Conservation (phyloP, 1,140 invertebrate species). For the Brachionus manjavacas region DNA sequence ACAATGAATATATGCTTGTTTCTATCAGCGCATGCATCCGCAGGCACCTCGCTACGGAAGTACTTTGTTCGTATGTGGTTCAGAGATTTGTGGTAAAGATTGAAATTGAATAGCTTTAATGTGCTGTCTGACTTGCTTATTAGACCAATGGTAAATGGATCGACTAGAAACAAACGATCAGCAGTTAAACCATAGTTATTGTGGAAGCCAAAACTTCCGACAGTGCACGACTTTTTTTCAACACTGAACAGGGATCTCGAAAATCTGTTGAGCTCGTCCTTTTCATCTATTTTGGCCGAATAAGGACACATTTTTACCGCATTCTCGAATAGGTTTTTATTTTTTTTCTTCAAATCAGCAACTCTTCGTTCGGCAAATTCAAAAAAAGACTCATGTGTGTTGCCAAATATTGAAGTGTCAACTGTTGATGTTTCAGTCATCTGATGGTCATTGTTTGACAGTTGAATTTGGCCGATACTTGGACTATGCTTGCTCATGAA, state of each 20-base stretch:
- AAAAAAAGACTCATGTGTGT: slow-evolving; percentile 28
- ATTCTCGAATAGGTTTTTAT: not conserved
- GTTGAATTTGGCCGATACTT: not conserved
- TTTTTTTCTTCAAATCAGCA: not conserved
- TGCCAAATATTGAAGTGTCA: not conserved
- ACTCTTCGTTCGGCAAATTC: slow-evolving; percentile 23
- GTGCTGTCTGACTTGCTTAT: slow-evolving; percentile 33
- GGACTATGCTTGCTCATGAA: not conserved
- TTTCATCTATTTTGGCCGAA: not conserved
- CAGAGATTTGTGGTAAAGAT: not conserved
- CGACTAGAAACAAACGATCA: slow-evolving; percentile 13
- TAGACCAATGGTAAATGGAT: slow-evolving; percentile 26
- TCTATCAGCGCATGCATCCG: slow-evolving; percentile 21
- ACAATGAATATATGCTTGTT: slow-evolving; percentile 20
- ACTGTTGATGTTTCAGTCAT: not conserved
- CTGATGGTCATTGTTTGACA: not conserved
- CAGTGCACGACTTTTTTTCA: not conserved
- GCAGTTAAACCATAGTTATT: slow-evolving; percentile 23
- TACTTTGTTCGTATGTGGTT: slow-evolving; percentile 10
- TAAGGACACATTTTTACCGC: slow-evolving; percentile 4
- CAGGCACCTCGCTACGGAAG: slow-evolving; percentile 18
- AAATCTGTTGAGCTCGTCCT: not conserved
- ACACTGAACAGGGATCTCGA: not conserved
- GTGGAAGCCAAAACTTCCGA: not conserved
- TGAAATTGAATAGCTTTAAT: slow-evolving; percentile 19